A percentile compares a stretch with the other conserved stretches of the same genome.
These are phyloP conservation scores for Apodemus sylvaticus DNA, from an alignment of 2,113 vertebrate species.

Conservation along the genomic window DNA sequence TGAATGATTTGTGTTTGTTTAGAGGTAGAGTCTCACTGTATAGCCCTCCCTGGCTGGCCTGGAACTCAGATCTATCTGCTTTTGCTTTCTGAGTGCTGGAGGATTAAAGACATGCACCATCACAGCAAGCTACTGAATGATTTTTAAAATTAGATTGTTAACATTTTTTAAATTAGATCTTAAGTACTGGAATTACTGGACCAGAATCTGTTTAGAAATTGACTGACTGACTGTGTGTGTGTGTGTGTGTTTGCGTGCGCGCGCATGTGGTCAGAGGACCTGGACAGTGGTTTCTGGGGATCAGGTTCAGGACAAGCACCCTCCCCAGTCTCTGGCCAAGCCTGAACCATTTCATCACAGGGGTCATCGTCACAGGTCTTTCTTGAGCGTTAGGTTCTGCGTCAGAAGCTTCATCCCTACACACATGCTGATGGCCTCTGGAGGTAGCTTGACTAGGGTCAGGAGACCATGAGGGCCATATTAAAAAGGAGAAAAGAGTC, in stretches of 20 bases:
- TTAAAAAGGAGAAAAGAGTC: background rate
- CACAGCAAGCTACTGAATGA: background rate
- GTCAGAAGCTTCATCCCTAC: background rate
- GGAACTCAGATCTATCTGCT: background rate
- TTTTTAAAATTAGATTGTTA: background rate
- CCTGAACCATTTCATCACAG: background rate
- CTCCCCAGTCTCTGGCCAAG: background rate
- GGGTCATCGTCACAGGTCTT: background rate
- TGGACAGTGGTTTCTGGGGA: background rate
- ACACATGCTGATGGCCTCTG: background rate
- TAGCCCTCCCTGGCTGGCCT: background rate
- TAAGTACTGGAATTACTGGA: background rate
- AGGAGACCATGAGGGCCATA: background rate
- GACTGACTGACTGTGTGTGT: background rate
- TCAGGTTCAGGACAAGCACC: background rate
- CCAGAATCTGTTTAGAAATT: background rate
- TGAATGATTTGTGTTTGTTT: background rate
- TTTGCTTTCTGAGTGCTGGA: background rate
- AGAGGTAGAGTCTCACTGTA: background rate
- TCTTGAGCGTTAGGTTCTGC: background rate
- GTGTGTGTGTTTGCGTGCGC: background rate
- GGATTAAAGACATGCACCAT: no score
- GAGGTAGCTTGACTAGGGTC: background rate
- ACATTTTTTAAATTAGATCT: no score
- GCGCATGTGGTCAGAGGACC: background rate